phyloP scores from a whole-genome alignment of 1,140 invertebrate genomes.

The Hylyphantes graminicola region DNA sequence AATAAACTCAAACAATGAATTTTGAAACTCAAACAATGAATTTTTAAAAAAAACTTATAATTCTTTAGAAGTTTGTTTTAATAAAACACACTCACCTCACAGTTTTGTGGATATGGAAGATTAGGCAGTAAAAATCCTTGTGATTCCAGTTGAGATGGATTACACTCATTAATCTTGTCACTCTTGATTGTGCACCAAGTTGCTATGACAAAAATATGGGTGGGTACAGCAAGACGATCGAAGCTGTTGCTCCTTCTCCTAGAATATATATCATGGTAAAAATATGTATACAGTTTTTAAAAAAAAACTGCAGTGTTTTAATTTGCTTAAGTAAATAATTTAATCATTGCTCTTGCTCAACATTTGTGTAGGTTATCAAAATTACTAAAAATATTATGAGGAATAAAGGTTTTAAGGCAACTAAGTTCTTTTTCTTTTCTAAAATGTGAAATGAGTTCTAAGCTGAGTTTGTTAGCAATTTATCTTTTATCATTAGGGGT shows the following conservation, averaged over 20 bases:
- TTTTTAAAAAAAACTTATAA: too few species aligned
- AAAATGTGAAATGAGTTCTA: not conserved
- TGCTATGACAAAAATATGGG: conserved; percentile 45
- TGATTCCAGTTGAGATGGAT: conserved; percentile 22
- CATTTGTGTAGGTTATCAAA: not conserved
- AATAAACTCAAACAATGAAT: too few species aligned
- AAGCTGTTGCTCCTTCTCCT: conserved; percentile 33
- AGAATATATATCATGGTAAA: not conserved
- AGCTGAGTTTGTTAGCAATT: too few species aligned
- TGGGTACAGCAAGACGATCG: conserved; percentile 31
- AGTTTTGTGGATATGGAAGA: conserved; percentile 38
- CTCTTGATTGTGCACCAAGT: conserved; percentile 35
- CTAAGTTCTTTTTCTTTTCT: not conserved
- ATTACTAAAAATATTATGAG: not conserved
- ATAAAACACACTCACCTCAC: conserved; percentile 44
- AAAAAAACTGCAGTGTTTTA: not conserved
- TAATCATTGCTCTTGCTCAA: conserved; percentile 4
- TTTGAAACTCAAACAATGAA: too few species aligned
- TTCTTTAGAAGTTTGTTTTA: too few species aligned
- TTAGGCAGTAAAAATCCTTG: conserved; percentile 39
- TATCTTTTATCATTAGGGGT: too few species aligned
- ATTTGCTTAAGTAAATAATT: not conserved
- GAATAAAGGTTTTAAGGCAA: not conserved
- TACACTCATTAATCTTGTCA: conserved; percentile 17
- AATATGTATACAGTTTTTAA: not conserved